A percentile compares a stretch with the other conserved stretches of the same genome.
These are phyloP conservation scores for Sternarchorhynchus goeldii DNA, from an alignment of 2,797 vertebrate genomes.

Conservation along the genomic window DNA sequence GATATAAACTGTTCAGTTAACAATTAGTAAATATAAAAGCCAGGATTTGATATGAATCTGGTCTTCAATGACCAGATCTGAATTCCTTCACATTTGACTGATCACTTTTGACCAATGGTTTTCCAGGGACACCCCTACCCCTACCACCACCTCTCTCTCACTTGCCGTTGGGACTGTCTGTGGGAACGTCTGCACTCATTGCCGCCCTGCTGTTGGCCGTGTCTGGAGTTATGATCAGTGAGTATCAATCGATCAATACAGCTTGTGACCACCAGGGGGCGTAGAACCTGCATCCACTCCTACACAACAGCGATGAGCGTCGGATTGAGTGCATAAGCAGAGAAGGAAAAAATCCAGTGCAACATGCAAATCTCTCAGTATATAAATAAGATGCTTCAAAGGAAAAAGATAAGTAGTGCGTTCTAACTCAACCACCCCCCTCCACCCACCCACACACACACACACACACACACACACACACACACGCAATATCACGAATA, in stretches of 20 bases:
- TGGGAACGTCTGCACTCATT: constrained; percentile 93
- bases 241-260: constrained; percentile 63
- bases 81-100: neutral
- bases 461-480: neutral
- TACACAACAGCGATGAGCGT: neutral
- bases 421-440: neutral
- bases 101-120: constrained; percentile 33
- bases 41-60: neutral
- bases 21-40: too few relatives aligned
- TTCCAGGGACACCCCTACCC: constrained; percentile 56
- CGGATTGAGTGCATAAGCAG: too few relatives aligned
- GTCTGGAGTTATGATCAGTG: constrained; percentile 97
- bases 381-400: too few relatives aligned
- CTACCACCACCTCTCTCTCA: constrained; percentile 79
- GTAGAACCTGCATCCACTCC: neutral
- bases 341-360: too few relatives aligned
- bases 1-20: too few relatives aligned
- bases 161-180: constrained; percentile 89
- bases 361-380: too few relatives aligned
- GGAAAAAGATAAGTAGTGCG: neutral
- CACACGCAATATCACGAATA: too few relatives aligned
- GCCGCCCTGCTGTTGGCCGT: constrained; percentile 93
- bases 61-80: neutral
- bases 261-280: neutral
- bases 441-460: constrained; percentile 12